These are phyloP conservation scores for Eleginops maclovinus DNA, from an alignment of 2,113 vertebrate genomes.

Conservation along the genomic window DNA sequence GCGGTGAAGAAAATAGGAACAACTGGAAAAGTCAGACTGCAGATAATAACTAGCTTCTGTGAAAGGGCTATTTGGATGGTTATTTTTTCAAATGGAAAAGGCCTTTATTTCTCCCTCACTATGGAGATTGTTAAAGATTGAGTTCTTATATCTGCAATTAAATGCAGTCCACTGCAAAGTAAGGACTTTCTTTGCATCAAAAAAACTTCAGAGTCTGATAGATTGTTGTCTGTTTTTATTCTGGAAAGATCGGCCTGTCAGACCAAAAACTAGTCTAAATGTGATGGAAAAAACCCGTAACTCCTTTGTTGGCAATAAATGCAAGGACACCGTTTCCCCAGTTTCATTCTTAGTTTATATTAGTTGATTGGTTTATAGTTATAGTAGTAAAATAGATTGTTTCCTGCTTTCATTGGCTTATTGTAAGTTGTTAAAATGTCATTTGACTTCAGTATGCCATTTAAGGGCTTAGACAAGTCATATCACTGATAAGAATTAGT, in stretches of 20 bases:
- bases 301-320: background rate
- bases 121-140: background rate
- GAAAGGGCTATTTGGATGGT: background rate
- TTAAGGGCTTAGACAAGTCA: background rate
- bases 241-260: too few relatives aligned
- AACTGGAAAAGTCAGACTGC: background rate
- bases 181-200: background rate
- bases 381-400: background rate
- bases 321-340: background rate
- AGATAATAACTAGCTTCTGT: background rate
- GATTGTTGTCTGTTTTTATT: too few relatives aligned
- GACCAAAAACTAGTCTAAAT: too few relatives aligned
- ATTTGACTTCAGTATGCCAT: background rate
- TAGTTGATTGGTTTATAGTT: background rate
- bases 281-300: background rate
- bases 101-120: background rate
- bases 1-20: background rate
- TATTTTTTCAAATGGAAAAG: background rate
- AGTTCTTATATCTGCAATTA: background rate
- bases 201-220: background rate
- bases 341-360: background rate
- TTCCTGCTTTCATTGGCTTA: background rate
- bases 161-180: background rate
- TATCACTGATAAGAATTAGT: slow-evolving; percentile 21
- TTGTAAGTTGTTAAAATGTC: background rate